Evolutionary conservation across 2,888 invertebrate species (phyloP).

Genomic region (Syritta pipiens): DNA sequence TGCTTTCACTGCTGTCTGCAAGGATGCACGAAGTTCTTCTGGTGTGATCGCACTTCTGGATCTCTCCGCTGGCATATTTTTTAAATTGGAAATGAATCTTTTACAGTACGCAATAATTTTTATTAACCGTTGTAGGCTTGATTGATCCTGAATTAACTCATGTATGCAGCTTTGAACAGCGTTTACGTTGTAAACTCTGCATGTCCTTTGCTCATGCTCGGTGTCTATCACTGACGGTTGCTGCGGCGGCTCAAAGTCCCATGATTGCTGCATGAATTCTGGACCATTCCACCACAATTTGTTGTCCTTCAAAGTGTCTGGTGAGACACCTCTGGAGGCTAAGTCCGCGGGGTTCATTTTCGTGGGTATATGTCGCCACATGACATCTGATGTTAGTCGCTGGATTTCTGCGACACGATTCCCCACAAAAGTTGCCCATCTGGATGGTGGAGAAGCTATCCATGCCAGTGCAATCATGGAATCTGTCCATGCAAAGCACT

Average conservation of each 20-base stretch:
- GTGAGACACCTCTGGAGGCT: slow-evolving; percentile 19
- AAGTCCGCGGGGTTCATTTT: slow-evolving; percentile 32
- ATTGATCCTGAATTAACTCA: neutral
- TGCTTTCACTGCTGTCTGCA: neutral
- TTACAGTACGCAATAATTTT: neutral
- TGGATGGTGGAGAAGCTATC: neutral
- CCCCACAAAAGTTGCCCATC: slow-evolving; percentile 5
- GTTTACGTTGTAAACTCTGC: too few species aligned
- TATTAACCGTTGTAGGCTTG: neutral
- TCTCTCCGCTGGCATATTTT: neutral
- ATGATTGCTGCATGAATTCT: slow-evolving; percentile 27
- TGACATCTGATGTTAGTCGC: too few species aligned
- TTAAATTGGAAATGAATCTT: neutral
- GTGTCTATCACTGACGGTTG: neutral
- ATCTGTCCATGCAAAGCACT: slow-evolving; percentile 9
- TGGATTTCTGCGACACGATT: slow-evolving; percentile 19
- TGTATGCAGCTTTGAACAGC: neutral
- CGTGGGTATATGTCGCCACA: slow-evolving; percentile 25
- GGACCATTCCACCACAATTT: slow-evolving; percentile 49
- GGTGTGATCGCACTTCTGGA: neutral
- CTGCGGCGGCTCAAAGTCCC: neutral
- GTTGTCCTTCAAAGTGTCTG: too few species aligned
- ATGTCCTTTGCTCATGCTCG: neutral
- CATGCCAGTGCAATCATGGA: slow-evolving; percentile 14
- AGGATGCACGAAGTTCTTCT: neutral